Base-by-base conservation (phyloP, 2,888 invertebrate species). In the Sicus ferrugineus region DNA sequence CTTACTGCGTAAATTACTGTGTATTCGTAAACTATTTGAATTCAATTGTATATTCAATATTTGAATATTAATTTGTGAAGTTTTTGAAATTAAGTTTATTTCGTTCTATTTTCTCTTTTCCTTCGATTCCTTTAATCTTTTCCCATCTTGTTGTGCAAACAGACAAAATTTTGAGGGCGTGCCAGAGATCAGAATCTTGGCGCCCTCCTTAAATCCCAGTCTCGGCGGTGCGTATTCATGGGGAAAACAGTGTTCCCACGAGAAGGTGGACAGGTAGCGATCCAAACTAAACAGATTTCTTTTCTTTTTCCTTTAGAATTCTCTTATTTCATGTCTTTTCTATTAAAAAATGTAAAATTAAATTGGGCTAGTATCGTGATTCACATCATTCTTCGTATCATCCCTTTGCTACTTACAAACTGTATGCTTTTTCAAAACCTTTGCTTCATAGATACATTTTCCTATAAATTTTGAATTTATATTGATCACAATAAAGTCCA, bases 111-210 rank as follows among this genome's bases (percentile, higher is more conserved):
- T 67, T 70, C 48, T 19, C 19, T 19, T 30, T 31, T 21, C 65
- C 72, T 71, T 74, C 74, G 76, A 74, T 79, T 80, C 79, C 79
- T 78, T 77, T 80, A 76, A 42, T 80, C 75, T 78, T 78, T 78
- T 11, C 11, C 56, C 56, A 9, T n/a, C n/a, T 16, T n/a, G n/a
- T 46, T 30, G 14, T 16, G 26, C 23, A n/a, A 3, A 65, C 74
- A 81, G 88, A 89, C 90, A 85, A 88, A 91, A 89, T 89, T 90
- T 86, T 73, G 81, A 81, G 72, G 79, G 82, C 74, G 78, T 81
- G 74, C 93, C 93, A 76, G 92, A 92, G 89, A 93, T 93, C 83
- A 91, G 93, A 82, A 91, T 93, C 81, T 87, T 93, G 88, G 92
- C 92, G 83, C 92, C 93, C 79, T 93, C 93, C 86, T 87, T 92